These are phyloP conservation scores for Cephus pulcher DNA, from an alignment of 2,888 invertebrate genomes.

Conservation along the genomic window DNA sequence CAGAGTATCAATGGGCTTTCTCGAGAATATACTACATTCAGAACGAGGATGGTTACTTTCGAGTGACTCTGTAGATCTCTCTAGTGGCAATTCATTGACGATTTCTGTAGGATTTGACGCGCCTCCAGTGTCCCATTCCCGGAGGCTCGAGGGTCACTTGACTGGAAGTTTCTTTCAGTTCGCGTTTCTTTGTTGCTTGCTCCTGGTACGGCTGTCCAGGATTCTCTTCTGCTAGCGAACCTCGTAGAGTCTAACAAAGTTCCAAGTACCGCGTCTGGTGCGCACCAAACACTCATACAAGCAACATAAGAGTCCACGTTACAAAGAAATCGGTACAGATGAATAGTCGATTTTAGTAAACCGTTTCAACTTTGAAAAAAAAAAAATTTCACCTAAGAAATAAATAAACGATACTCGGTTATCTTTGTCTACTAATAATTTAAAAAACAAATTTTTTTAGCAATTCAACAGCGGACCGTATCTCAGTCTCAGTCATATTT, in stretches of 20 bases:
- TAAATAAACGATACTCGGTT: background rate
- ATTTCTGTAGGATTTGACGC: constrained; percentile 54
- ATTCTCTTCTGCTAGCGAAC: background rate
- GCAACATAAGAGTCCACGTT: background rate
- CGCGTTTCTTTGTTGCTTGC: background rate
- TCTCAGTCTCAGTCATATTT: constrained; percentile 43
- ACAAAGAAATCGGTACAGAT: background rate
- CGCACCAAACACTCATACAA: background rate
- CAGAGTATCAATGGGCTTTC: constrained; percentile 44
- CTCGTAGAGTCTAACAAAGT: background rate
- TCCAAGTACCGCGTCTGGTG: background rate
- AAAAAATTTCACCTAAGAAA: background rate
- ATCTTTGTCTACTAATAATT: background rate
- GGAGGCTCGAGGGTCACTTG: constrained; percentile 52
- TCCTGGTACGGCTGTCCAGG: background rate
- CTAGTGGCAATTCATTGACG: constrained; percentile 59
- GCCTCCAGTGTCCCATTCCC: constrained; percentile 43
- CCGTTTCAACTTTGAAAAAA: background rate
- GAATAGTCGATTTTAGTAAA: background rate
- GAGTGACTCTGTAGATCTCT: constrained; percentile 11
- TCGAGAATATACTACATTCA: constrained; percentile 22
- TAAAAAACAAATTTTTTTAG: constrained; percentile 32
- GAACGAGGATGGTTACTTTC: constrained; percentile 31
- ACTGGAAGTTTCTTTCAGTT: constrained; percentile 31
- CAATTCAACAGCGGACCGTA: constrained; percentile 54